Percentiles rank a stretch among this genome's conserved stretches.
These are phyloP conservation scores for Megaptera novaeangliae DNA, from an alignment of 2,113 vertebrate genomes.

Conservation along the genomic window DNA sequence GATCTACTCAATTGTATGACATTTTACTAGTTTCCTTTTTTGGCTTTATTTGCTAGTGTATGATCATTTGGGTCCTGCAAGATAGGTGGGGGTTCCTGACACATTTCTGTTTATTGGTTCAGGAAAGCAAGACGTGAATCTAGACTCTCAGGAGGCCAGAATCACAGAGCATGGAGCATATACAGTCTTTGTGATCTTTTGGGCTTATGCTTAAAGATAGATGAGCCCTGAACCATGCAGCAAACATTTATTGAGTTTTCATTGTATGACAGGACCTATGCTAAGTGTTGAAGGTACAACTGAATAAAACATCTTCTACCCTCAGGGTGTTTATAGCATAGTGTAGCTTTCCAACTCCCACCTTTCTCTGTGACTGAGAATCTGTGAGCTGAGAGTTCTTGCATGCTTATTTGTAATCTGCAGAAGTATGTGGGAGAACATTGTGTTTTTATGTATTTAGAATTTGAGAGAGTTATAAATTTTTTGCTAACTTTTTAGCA, in stretches of 20 bases:
- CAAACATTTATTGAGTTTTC: not conserved
- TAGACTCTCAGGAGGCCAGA: not conserved
- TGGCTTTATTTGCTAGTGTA: conserved; percentile 18
- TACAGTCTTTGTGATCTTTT: not conserved
- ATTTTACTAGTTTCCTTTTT: conserved; percentile 46
- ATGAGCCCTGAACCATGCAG: not conserved
- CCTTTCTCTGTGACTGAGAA: not conserved
- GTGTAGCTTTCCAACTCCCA: not conserved
- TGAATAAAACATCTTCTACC: conserved; percentile 11
- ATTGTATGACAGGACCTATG: not conserved
- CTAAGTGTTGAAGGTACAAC: conserved; percentile 23
- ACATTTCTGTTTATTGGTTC: conserved; percentile 34
- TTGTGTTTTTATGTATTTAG: conserved; percentile 32
- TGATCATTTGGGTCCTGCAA: conserved; percentile 3
- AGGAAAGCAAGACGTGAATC: not conserved
- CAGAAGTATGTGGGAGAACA: not conserved
- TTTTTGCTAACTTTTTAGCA: conserved; percentile 28
- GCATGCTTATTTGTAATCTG: not conserved
- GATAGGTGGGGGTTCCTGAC: not conserved
- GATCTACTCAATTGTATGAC: not conserved
- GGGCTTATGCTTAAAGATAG: not conserved
- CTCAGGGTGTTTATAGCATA: conserved; percentile 18
- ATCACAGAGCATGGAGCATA: not conserved
- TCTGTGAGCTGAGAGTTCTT: conserved; percentile 9
- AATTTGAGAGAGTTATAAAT: conserved; percentile 27